Base-by-base conservation (phyloP, 2,113 vertebrate genomes). In the Pogona vitticeps region DNA sequence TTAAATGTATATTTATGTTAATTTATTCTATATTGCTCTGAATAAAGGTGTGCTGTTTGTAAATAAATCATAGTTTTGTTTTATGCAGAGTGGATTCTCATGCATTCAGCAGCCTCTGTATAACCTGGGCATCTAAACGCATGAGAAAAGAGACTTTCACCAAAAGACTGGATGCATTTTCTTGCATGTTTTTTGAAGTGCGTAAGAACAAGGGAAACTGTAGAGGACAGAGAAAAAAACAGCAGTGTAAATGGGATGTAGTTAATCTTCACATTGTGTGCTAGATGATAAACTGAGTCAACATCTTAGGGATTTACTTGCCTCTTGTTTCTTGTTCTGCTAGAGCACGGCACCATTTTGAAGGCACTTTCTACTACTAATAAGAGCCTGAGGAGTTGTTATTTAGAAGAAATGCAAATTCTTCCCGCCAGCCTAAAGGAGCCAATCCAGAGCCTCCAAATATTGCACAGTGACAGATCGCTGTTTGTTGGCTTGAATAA, bases 381-480 rank as follows among this genome's bases (percentile, higher is more conserved):
- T 93, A 98, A 98, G 94, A 98, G 96, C 93, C 96, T 99, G 52
- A 98, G 97, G 31, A 98, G 98, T 36, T 99, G 99, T 94, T 99
- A 99, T 96, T 96, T 99, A 94, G 99, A 99, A 92, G 99, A 99
- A 96, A 98, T 99, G 96, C 98, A 98, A 91, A 98, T 99, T 89
- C 96, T 98, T 77, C 98, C 98, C 3, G 78, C 95, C 0, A 97
- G 97, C 13, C 95, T 97, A 61, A 95, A 68, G 2, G 98, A 99
- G 93, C 97, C 98, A 31, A 98, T 99, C 96, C 97, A 97, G 82
- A 99, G 97, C 91, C 97, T 99, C 88, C 98, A 98, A 93, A 99
- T 99, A 93, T 96, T 98, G 85, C 99, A 98, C 96, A 98, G 98
- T 0, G 97, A 99, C 91, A 95, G 99, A 80, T 98, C 98, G 0